Base-by-base conservation (phyloP, 92 coral and sea anemone genomes). In the Ricordea florida region DNA sequence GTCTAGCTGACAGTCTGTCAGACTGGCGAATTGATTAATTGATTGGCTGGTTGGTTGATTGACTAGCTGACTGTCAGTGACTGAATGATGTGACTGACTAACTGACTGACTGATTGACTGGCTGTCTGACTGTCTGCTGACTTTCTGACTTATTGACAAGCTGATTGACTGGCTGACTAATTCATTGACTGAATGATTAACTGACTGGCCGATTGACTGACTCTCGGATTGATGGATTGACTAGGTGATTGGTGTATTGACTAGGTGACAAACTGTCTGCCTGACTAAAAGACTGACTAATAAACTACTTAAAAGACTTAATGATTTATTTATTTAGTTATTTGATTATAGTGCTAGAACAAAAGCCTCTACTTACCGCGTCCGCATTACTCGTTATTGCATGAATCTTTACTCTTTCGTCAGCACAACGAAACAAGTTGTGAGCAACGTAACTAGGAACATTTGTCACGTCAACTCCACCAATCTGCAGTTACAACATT, bases 401-500 rank as follows among this genome's bases (percentile, higher is more conserved):
- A 41, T 57, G 31, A 38, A 70, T 55, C 55, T 10, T 14, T 0
- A 49, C 77, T 6, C 6, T 15, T 5, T 70, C 16, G 62, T 86
- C 61, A 5, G 86, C 86, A 8, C 69, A 74, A 32, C 87, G 78
- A 27, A 86, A 31, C n/a, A 86, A 66, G n/a, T 74, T 66, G 3
- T 62, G 16, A 8, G 87, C 91, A 23, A 55, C 72, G 44, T 73
- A 61, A 15, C 78, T 77, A 15, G 91, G 69, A 2, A 66, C 87
- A 50, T 86, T 77, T 21, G 27, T 7, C 0, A 86, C 82, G 40
- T 84, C 72, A 6, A 57, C 45, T 20, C 71, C 72, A 41, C 49
- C 79, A 18, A 86, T 74, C 91, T 86, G 4, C 1, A 3, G 14
- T 3, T 23, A 21, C 11, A 55, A n/a, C 0, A 17, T 21, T 21